These are phyloP conservation scores for Coelopa frigida DNA, from an alignment of 1,140 invertebrate genomes.

Conservation along the genomic window DNA sequence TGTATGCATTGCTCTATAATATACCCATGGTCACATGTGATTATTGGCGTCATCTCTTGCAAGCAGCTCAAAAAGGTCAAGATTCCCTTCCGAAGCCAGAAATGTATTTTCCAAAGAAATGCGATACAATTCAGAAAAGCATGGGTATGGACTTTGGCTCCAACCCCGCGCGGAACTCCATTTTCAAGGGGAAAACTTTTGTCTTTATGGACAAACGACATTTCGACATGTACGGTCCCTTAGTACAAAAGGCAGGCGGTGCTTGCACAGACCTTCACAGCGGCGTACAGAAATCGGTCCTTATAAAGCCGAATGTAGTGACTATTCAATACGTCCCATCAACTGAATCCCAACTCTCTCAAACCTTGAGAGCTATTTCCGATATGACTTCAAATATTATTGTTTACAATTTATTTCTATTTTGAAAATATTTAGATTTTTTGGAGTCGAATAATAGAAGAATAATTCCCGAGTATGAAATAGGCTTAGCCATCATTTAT, in stretches of 20 bases:
- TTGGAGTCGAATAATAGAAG: slow-evolving; percentile 49
- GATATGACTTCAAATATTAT: slow-evolving; percentile 25
- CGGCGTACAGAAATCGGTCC: slow-evolving; percentile 46
- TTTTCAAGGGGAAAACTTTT: slow-evolving; percentile 56
- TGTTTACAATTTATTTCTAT: slow-evolving; percentile 10
- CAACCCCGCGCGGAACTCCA: slow-evolving; percentile 45
- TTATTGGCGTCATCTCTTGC: slow-evolving; percentile 53
- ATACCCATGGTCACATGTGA: slow-evolving; percentile 55
- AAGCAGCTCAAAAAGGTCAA: slow-evolving; percentile 42
- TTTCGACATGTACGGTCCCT: slow-evolving; percentile 48
- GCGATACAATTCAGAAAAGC: too few relatives aligned
- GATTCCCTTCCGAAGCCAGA: slow-evolving; percentile 47
- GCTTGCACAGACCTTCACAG: slow-evolving; percentile 44
- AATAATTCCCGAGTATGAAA: slow-evolving; percentile 57
- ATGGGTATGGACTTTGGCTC: slow-evolving; percentile 50
- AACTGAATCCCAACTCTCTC: slow-evolving; percentile 44
- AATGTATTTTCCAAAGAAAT: slow-evolving; percentile 51
- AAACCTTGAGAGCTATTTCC: slow-evolving; percentile 45
- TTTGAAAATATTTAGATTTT: slow-evolving; percentile 27
- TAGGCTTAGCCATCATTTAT: slow-evolving; percentile 57
- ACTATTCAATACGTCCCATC: slow-evolving; percentile 48
- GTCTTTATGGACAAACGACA: slow-evolving; percentile 55
- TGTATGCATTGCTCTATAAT: slow-evolving; percentile 56
- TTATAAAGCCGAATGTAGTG: slow-evolving; percentile 46
- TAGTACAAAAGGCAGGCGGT: slow-evolving; percentile 45